phyloP scores from a whole-genome alignment of 2,113 vertebrate species.

The Carassius carassius region DNA sequence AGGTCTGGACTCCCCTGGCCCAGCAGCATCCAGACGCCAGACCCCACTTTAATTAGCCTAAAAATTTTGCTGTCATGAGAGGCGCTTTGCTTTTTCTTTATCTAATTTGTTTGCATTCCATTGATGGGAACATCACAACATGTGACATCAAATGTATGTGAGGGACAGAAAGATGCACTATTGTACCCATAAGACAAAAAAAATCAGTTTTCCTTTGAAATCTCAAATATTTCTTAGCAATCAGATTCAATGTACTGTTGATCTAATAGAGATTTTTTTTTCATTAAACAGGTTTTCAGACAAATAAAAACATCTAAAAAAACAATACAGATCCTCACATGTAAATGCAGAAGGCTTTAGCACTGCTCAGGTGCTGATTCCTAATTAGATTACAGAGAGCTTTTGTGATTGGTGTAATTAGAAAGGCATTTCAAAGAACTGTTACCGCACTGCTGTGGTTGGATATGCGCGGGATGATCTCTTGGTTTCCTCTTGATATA shows the following conservation, averaged over 20 bases:
- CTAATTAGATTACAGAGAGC: slow-evolving; percentile 54
- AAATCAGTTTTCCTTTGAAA: neutral
- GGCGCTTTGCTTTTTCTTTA: slow-evolving; percentile 19
- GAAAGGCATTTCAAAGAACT: slow-evolving; percentile 51
- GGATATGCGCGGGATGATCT: slow-evolving; percentile 29
- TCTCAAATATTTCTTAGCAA: neutral
- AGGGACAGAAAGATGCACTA: neutral
- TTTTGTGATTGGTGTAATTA: slow-evolving; percentile 54
- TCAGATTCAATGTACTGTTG: neutral
- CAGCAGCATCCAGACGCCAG: slow-evolving; percentile 54
- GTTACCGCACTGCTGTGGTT: slow-evolving; percentile 29
- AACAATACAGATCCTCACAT: neutral
- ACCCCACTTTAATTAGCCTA: slow-evolving; percentile 56
- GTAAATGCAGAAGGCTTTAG: slow-evolving; percentile 35
- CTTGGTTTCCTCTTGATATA: slow-evolving; percentile 42
- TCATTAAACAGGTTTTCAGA: neutral
- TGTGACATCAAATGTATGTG: neutral
- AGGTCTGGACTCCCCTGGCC: slow-evolving; percentile 50
- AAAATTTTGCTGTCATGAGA: neutral
- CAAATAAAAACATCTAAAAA: no score
- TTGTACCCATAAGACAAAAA: neutral
- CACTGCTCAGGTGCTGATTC: slow-evolving; percentile 53
- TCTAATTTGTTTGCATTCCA: neutral
- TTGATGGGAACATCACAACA: neutral
- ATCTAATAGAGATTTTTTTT: neutral